Evolutionary conservation across 2,797 vertebrate genomes (phyloP), one percentile per base, ranked within the genome.

Genomic region (Myotis myotis): DNA sequence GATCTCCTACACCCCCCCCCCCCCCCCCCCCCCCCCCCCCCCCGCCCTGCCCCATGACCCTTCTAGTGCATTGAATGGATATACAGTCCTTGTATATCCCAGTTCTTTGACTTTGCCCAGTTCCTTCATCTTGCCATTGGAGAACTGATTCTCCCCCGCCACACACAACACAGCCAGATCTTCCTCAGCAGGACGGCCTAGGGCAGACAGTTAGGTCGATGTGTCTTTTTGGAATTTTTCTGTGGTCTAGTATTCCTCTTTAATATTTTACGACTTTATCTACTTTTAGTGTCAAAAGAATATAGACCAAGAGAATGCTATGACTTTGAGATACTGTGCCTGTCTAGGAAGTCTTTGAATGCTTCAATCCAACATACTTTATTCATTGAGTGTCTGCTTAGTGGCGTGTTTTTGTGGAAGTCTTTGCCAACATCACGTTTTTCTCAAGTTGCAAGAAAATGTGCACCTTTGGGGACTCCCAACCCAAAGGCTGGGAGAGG

Each of bases 41-140:
- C 57, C 1, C 38, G 38, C 13, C 12, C 2, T 57, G 25, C 57
- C 25, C 28, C 6, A 87, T 80, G 83, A 53, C 22, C 23, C 47
- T 28, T 30, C 12, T 49, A 66, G 72, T 60, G 2, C 36, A 25
- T 28, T 38, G 23, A 79, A 10, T 60, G 38, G 51, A 74, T n/a
- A 25, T 41, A 51, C n/a, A n/a, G 1, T 3, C 8, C 6, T 70
- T 15, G 1, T n/a, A n/a, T n/a, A n/a, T n/a, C n/a, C n/a, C n/a
- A n/a, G n/a, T 51, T 75, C 47, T 64, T 79, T 51, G 33, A 16
- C n/a, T 84, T 75, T 71, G 12, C 22, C 44, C 12, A 2, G 0
- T 20, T 36, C 82, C 30, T 44, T 82, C 16, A 49, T 10, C 12
- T 20, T 30, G 44, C 89, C 84, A 10, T 44, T 5, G 3, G 28